Percentiles rank a stretch among this genome's conserved stretches.
Evolutionary conservation across 2,797 vertebrate species (phyloP).

Genomic region (Botia kubotai): DNA sequence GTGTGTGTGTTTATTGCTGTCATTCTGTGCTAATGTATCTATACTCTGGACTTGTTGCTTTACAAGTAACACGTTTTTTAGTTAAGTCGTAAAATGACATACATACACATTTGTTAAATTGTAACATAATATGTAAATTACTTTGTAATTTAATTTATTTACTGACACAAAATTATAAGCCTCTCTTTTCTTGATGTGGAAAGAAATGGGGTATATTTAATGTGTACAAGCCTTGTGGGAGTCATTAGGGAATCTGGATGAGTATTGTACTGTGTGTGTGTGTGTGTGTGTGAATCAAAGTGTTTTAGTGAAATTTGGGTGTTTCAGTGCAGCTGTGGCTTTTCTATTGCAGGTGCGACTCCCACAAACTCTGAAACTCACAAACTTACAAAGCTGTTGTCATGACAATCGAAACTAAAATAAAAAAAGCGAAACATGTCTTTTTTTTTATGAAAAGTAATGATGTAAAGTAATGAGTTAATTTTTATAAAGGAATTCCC

Average conservation of each 20-base stretch:
- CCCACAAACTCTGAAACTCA: background rate
- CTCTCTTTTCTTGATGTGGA: too few species aligned
- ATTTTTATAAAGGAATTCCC: too few species aligned
- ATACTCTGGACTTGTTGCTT: background rate
- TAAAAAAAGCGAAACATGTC: background rate
- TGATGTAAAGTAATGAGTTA: too few species aligned
- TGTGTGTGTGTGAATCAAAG: too few species aligned
- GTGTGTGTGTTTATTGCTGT: background rate
- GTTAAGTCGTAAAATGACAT: too few species aligned
- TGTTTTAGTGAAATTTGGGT: background rate
- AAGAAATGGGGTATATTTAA: background rate
- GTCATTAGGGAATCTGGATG: background rate
- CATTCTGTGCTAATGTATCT: background rate
- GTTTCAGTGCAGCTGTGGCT: background rate
- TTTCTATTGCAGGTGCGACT: background rate
- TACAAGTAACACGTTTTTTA: background rate
- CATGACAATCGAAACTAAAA: background rate
- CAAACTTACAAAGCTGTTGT: too few species aligned
- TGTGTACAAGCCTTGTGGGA: background rate
- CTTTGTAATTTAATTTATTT: background rate
- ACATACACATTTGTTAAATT: too few species aligned
- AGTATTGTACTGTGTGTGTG: constrained; percentile 9
- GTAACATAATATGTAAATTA: too few species aligned
- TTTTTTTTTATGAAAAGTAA: background rate
- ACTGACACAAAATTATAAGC: background rate